Base-by-base conservation (phyloP, 2,797 vertebrate species). In the Sylvia borin region DNA sequence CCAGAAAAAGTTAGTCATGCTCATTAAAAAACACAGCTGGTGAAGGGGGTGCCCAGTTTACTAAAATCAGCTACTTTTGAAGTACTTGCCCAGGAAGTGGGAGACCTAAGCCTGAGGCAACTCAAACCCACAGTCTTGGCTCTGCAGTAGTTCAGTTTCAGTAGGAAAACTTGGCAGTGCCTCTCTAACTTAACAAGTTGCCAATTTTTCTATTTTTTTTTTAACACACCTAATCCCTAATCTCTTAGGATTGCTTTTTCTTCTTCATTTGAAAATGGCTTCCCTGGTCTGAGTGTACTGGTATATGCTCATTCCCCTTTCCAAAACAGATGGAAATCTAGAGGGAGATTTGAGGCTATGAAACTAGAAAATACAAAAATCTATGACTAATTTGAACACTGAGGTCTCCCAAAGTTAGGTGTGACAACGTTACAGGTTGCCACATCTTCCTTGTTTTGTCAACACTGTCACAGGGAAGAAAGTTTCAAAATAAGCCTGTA, bases 21-120 rank as follows among this genome's bases (percentile, higher is more conserved):
- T 75, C 76, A 65, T 62, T 74, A 72, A 91, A 94, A 88, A 90
- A 80, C 58, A 91, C 70, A 95, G 91, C 79, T 91, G 85, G 45
- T 7, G 2, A 94, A 90, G 31, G 47, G 61, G 76, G 11, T 83
- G 55, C 66, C 72, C 70, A 6, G 34, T 54, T 94, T 65, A 92
- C 76, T 92, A 78, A 92, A 91, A 75, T 32, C 71, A 11, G 73
- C 27, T 42, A 67, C 47, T 66, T 95, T 51, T 68, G 43, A 91
- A 80, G 53, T 38, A 61, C 72, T 90, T 84, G 73, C 24, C 65
- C 85, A 95, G 88, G 79, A 95, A 95, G 76, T 81, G 79, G 82
- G 76, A 95, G 76, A 94, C 54, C 54, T 54, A 81, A 85, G 73
- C 70, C 76, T 51, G 54, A 91, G 42, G 82, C 82, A 90, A 62